Evolutionary conservation across 2,797 vertebrate species (phyloP), one percentile per base, ranked within the genome.

Genomic region (Chromis chromis): DNA sequence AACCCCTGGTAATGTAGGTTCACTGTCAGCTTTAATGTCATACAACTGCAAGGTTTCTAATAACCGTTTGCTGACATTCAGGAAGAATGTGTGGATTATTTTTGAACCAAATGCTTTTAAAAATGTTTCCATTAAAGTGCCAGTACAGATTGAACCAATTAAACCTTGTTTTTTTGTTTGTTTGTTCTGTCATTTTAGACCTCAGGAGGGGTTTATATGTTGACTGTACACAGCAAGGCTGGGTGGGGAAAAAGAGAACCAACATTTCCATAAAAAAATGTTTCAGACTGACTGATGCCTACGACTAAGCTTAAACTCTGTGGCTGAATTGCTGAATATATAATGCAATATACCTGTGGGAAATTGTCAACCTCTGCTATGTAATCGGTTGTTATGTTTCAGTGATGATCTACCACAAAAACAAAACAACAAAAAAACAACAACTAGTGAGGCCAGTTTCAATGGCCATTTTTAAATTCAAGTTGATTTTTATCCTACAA

Each of bases 11-110:
- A 42, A 52, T 2, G n/a, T 14, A 42, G 65, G 24, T 42, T 64
- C 57, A 28, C 44, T 46, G 60, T 79, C 74, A 68, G 14, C 31
- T 59, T 54, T 28, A 71, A 50, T 80, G 65, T 70, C 50, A 28
- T 62, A 75, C 46, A 36, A 22, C 67, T 48, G 40, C 10, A 1
- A 21, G 10, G 44, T 61, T 54, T 24, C 22, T 39, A 16, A 12
- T 10, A 39, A 48, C 6, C 0, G 66, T n/a, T 24, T 4, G 31
- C 83, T 67, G 61, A 58, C 74, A 48, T 16, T 53, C 59, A 52
- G 27, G 42, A 14, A 44, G 42, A 52, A 25, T 27, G 28, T 14
- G 40, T 11, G n/a, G 31, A 22, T 65, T 65, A 16, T 57, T 40
- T 70, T 66, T 52, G 0, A 9, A 21, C 24, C 48, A 33, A 60